A percentile compares a stretch with the other conserved stretches of the same genome.
These are phyloP conservation scores for Numida meleagris DNA, from an alignment of 2,113 vertebrate species.

Conservation along the genomic window DNA sequence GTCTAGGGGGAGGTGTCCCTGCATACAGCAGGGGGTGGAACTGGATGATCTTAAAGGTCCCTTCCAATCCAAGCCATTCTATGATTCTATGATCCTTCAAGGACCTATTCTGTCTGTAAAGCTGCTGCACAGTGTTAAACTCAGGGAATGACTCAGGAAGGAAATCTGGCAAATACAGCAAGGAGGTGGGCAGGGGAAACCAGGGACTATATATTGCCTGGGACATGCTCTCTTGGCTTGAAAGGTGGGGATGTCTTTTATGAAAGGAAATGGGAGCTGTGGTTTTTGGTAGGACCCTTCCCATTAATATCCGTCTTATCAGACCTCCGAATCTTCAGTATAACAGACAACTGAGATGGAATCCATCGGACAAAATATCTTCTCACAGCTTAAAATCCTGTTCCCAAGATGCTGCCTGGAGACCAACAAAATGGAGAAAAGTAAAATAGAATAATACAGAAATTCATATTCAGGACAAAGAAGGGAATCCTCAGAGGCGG, in stretches of 20 bases:
- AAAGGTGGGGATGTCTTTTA: not conserved
- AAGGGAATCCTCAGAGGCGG: conserved; percentile 24
- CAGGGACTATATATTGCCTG: not conserved
- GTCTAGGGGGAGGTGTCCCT: too few species aligned
- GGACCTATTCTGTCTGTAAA: too few species aligned
- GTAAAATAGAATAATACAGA: conserved; percentile 8
- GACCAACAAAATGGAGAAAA: not conserved
- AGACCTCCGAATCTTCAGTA: not conserved
- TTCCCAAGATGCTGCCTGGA: not conserved
- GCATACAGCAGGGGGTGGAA: too few species aligned
- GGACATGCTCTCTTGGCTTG: not conserved
- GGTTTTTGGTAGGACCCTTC: not conserved
- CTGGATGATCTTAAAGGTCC: too few species aligned
- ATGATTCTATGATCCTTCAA: too few species aligned
- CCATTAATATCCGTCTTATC: not conserved
- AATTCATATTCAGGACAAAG: conserved; percentile 56
- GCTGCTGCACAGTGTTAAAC: not conserved
- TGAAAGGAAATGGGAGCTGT: not conserved
- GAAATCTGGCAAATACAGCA: not conserved
- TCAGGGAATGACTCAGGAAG: not conserved
- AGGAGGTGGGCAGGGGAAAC: not conserved
- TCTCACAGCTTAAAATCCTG: not conserved
- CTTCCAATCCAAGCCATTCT: too few species aligned
- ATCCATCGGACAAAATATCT: not conserved
- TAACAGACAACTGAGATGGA: not conserved